Evolutionary conservation across 2,113 vertebrate genomes (phyloP).

Genomic region (Lucifuga dentata): DNA sequence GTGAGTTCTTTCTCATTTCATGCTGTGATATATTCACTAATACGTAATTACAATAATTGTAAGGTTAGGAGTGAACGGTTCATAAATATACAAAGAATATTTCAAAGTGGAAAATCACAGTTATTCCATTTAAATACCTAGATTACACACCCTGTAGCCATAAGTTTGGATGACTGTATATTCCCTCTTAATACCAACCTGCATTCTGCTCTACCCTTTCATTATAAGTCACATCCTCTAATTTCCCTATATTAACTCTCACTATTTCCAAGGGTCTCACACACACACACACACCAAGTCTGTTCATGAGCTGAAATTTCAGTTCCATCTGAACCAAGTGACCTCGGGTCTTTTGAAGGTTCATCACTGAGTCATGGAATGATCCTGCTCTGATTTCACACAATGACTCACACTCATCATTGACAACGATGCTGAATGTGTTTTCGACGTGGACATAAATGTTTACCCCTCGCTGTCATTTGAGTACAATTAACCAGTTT

Average conservation of each 20-base stretch:
- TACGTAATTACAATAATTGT: too few relatives aligned
- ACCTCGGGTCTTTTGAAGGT: slow-evolving; percentile 20
- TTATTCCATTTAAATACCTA: slow-evolving; percentile 24
- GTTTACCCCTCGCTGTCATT: slow-evolving; percentile 23
- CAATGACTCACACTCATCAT: slow-evolving; percentile 13
- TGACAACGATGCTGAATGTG: slow-evolving; percentile 13
- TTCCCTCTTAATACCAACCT: slow-evolving; percentile 37
- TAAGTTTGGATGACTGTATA: slow-evolving; percentile 27
- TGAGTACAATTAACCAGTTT: slow-evolving; percentile 20
- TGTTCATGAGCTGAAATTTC: slow-evolving; percentile 17
- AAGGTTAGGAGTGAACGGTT: not conserved
- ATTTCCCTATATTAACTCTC: slow-evolving; percentile 53
- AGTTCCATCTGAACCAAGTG: slow-evolving; percentile 17
- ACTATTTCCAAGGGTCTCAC: slow-evolving; percentile 19
- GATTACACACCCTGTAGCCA: slow-evolving; percentile 17
- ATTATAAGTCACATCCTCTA: slow-evolving; percentile 56
- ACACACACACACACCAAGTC: slow-evolving; percentile 2
- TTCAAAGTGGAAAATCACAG: slow-evolving; percentile 18
- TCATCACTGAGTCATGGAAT: slow-evolving; percentile 16
- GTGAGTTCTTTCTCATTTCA: too few relatives aligned
- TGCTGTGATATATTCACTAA: too few relatives aligned
- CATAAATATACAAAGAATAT: not conserved
- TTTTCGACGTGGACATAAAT: slow-evolving; percentile 11
- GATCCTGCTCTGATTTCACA: slow-evolving; percentile 14
- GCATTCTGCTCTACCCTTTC: slow-evolving; percentile 36